Conservation (phyloP, 2,888 invertebrate genomes). For the Cecidostiba fungosa region DNA sequence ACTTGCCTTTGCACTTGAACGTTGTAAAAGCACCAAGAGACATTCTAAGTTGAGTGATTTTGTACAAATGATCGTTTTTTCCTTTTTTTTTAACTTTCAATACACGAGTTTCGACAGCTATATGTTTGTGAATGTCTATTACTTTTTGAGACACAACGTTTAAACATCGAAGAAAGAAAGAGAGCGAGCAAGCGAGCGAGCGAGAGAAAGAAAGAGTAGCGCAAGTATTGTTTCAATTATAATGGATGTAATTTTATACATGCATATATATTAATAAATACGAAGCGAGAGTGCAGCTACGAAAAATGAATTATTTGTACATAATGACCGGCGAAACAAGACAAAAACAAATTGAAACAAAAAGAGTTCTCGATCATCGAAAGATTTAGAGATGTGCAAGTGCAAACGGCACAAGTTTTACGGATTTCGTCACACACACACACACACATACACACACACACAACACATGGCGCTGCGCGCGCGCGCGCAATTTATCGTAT, state of each 20-base stretch:
- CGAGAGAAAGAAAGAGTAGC: not conserved
- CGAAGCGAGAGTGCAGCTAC: not conserved
- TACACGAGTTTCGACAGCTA: not conserved
- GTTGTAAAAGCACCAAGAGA: conserved; percentile 31
- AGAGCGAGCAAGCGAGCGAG: not conserved
- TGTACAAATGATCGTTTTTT: conserved; percentile 43
- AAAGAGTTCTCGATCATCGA: conserved; percentile 31
- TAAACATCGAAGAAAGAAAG: not conserved
- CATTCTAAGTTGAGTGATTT: conserved; percentile 26
- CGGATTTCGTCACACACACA: conserved; percentile 51
- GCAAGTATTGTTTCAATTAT: not conserved
- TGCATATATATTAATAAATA: not conserved
- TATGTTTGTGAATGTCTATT: conserved; percentile 15
- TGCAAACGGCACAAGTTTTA: conserved; percentile 61
- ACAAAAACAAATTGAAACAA: not conserved
- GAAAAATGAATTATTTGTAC: conserved; percentile 41
- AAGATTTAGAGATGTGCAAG: conserved; percentile 47
- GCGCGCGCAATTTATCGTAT: conserved; percentile 47
- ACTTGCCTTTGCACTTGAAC: conserved; percentile 63
- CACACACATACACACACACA: too few relatives aligned
- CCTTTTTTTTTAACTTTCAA: not conserved
- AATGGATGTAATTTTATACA: conserved; percentile 16
- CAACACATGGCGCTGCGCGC: conserved; percentile 55
- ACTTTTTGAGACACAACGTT: not conserved
- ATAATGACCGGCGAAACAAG: conserved; percentile 1